Percentiles rank a stretch among this genome's conserved stretches.
Conservation (phyloP, 2,888 invertebrate genomes). For the Nemoura dubitans region DNA sequence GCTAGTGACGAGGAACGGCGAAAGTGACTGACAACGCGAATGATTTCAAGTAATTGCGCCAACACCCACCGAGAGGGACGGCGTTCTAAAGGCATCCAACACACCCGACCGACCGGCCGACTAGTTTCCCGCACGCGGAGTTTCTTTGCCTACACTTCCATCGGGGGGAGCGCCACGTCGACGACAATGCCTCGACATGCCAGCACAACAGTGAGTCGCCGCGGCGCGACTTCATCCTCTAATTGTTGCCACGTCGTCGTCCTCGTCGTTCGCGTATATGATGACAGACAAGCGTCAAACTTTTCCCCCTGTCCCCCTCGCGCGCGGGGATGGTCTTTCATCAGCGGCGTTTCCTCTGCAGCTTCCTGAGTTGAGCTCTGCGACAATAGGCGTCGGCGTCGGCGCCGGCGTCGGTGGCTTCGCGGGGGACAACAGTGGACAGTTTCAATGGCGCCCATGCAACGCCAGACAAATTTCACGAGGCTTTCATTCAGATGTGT, state of each 20-base stretch:
- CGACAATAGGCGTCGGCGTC: constrained; percentile 8
- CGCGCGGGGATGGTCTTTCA: background rate
- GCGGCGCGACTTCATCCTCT: background rate
- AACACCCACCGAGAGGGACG: no score
- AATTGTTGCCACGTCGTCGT: constrained; percentile 8
- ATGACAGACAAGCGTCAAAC: constrained; percentile 30
- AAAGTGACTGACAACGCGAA: no score
- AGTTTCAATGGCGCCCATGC: background rate
- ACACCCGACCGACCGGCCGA: background rate
- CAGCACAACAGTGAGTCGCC: background rate
- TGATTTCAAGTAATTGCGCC: no score
- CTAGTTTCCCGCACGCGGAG: no score
- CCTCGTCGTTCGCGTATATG: no score
- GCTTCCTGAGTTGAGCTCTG: background rate
- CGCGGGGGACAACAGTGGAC: background rate
- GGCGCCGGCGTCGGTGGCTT: constrained; percentile 44
- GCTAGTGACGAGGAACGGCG: no score
- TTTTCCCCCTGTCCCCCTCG: no score
- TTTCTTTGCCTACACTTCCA: no score
- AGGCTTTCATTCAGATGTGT: no score
- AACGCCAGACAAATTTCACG: no score
- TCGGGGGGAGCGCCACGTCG: no score
- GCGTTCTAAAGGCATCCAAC: background rate
- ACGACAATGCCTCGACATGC: background rate
- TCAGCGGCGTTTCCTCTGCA: constrained; percentile 1